Conservation (phyloP, 2,113 vertebrate genomes). For the Cepphus grylle region DNA sequence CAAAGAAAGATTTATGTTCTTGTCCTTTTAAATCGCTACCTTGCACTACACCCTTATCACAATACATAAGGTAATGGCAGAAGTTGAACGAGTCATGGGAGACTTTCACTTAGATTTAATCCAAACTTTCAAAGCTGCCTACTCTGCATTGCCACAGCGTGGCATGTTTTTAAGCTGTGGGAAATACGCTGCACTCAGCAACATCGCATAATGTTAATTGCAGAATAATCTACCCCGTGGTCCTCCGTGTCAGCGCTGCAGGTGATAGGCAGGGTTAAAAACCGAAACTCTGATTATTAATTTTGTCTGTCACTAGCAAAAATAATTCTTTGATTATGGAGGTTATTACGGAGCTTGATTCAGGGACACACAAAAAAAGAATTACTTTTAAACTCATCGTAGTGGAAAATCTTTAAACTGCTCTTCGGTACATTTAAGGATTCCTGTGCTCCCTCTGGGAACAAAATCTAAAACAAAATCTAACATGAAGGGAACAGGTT, state of each 20-base stretch:
- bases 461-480: constrained; percentile 5
- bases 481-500: neutral
- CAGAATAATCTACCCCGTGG: neutral
- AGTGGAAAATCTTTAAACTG: neutral
- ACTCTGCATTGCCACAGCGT: neutral
- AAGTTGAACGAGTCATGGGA: constrained; percentile 18
- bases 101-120: constrained; percentile 22
- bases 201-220: neutral
- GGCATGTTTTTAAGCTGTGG: neutral
- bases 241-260: neutral
- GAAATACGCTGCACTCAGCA: constrained; percentile 24
- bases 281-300: neutral
- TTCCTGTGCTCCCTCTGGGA: neutral
- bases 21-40: constrained; percentile 36
- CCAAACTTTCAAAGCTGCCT: constrained; percentile 34
- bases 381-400: neutral
- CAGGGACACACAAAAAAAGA: neutral
- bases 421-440: neutral
- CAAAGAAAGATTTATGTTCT: constrained; percentile 21
- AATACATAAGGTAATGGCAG: constrained; percentile 8
- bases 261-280: constrained; percentile 9
- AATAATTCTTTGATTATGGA: neutral
- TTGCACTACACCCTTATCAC: constrained; percentile 15
- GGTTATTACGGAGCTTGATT: neutral
- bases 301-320: neutral